phyloP scores from a whole-genome alignment of 2,888 invertebrate genomes.

The Elysia crispata region DNA sequence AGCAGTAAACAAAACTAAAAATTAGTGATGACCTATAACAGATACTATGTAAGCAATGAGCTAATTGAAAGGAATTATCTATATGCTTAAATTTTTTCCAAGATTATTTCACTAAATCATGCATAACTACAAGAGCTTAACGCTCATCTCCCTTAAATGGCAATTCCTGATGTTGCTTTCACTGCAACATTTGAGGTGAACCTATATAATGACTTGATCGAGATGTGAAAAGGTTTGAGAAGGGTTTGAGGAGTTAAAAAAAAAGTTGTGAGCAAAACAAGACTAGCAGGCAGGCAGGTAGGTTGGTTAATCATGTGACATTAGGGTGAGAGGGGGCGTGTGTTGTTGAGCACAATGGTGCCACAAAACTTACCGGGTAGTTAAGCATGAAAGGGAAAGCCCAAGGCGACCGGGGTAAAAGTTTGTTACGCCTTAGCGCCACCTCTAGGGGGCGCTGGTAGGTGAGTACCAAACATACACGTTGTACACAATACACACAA shows the following conservation, averaged over 20 bases:
- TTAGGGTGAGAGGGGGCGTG: background rate
- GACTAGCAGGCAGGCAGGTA: background rate
- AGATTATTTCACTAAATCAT: no score
- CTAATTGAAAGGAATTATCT: no score
- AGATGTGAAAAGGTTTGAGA: constrained; percentile 29
- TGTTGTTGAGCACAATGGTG: constrained; percentile 14
- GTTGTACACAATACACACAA: constrained; percentile 14
- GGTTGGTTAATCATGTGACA: no score
- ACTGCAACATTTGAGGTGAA: no score
- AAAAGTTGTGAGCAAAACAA: background rate
- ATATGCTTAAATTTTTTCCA: no score
- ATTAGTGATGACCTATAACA: no score
- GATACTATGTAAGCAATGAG: no score
- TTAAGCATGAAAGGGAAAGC: constrained; percentile 50
- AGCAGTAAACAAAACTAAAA: no score
- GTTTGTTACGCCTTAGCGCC: constrained; percentile 48
- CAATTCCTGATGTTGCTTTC: no score
- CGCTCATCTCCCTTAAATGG: no score
- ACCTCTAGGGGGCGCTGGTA: constrained; percentile 36
- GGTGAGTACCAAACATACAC: constrained; percentile 41
- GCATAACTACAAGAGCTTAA: no score
- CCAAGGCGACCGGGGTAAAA: constrained; percentile 48
- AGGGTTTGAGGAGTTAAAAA: background rate
- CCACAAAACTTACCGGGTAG: constrained; percentile 47
- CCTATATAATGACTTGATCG: no score